Base-by-base conservation (phyloP, 2,113 vertebrate genomes). In the Myxocyprinus asiaticus region DNA sequence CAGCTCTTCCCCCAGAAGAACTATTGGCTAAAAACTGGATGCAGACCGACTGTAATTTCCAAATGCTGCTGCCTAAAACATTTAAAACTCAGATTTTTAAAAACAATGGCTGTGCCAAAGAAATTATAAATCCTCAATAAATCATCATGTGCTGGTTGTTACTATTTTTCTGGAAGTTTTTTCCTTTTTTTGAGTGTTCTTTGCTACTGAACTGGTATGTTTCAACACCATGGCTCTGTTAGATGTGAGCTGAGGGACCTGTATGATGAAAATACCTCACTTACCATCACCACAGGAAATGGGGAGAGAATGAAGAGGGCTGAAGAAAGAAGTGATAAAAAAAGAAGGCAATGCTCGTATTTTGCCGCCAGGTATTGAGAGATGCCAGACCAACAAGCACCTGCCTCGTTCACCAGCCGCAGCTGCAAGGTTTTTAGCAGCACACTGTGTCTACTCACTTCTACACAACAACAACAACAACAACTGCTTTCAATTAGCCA, bases 61-160 rank as follows among this genome's bases (percentile, higher is more conserved):
- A 92, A 87, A 86, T 79, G 22, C n/a, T 78, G 58, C 82, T 91
- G 90, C 90, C 92, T 92, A 91, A 93, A 92, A 93, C 85, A 92
- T 90, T 89, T 88, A 83, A 88, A 92, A 91, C 48, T 88, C 71
- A 48, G 85, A 90, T 90, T 89, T 88, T 88, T 87, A 33, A 88
- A 93, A 93, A 91, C 88, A 93, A 87, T 17, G 47, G 14, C 76
- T 0, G 44, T 1, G 90, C 90, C 22, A 33, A 33, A 87, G 82
- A 90, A 87, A 89, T 88, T 86, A 90, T 82, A 88, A 91, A 91
- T 87, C 78, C 9, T 65, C 84, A 33, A 33, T 33, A 33, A 33
- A 33, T 33, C 22, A 33, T 33, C 22, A 33, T 33, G 22, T 33
- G 22, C 22, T 72, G 61, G 82, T 76, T 78, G 77, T 80, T 71